A percentile compares a stretch with the other conserved stretches of the same genome.
These are phyloP conservation scores for Fulica atra DNA, from an alignment of 2,113 vertebrate species.

Conservation along the genomic window DNA sequence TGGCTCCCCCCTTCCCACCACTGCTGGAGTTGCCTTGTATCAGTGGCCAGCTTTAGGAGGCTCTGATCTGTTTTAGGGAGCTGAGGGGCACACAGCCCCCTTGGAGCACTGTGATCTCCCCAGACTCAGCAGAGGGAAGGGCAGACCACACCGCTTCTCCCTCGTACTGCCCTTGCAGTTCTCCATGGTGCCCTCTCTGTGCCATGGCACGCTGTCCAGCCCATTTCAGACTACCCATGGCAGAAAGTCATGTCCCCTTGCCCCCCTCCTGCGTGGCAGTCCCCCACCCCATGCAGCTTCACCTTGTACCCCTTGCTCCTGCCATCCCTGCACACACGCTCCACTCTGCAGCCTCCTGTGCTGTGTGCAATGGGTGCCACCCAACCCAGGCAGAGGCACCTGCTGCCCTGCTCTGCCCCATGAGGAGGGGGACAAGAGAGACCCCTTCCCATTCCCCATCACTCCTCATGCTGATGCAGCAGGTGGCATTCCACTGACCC, in stretches of 20 bases:
- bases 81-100: too few species aligned
- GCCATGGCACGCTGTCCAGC: neutral
- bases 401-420: neutral
- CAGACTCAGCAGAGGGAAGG: too few species aligned
- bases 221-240: fast-evolving
- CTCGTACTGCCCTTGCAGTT: fast-evolving
- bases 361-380: neutral
- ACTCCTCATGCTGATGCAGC: neutral
- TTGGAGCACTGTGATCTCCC: neutral
- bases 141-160: neutral
- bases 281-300: too few species aligned
- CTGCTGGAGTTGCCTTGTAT: neutral
- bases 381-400: neutral
- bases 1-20: neutral
- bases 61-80: neutral
- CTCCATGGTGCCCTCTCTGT: fast-evolving
- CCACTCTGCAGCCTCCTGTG: neutral
- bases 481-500: too few species aligned
- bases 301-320: neutral
- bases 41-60: neutral
- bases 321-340: fast-evolving
- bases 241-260: neutral
- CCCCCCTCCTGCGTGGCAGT: too few species aligned
- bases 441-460: neutral
- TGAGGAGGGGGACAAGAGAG: neutral